Conservation (phyloP, 53 echinoderm and acorn worm species). For the Crossaster papposus region DNA sequence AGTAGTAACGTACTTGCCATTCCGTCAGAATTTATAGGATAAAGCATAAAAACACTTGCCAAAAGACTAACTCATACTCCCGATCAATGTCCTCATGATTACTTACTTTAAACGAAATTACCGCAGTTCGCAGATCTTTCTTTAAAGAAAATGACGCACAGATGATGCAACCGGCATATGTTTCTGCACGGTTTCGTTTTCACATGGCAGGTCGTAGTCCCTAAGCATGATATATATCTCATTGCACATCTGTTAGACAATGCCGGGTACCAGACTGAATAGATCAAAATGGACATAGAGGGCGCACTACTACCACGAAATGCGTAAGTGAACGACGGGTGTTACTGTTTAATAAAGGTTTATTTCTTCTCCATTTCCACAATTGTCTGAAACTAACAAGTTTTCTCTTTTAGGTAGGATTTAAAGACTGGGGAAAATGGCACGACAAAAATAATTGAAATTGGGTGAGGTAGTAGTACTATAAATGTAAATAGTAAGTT, state of each 20-base stretch:
- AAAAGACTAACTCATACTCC: background rate
- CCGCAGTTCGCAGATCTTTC: background rate
- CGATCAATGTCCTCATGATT: background rate
- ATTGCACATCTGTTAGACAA: background rate
- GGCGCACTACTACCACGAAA: background rate
- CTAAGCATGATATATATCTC: no score
- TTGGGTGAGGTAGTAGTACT: no score
- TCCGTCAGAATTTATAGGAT: background rate
- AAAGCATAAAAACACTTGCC: background rate
- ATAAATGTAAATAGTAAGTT: no score
- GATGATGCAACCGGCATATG: conserved; percentile 2
- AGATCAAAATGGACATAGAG: background rate
- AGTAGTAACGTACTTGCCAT: no score
- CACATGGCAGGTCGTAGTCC: conserved; percentile 23
- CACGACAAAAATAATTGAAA: no score
- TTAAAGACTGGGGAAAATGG: no score
- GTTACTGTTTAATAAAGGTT: background rate
- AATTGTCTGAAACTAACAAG: no score
- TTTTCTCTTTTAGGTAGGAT: no score
- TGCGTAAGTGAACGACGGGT: background rate
- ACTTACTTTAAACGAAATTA: background rate
- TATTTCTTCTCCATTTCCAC: background rate
- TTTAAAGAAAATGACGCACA: background rate
- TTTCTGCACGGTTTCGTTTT: background rate
- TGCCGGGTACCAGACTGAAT: conserved; percentile 16